A percentile compares a stretch with the other conserved stretches of the same genome.
phyloP scores from a whole-genome alignment of 2,888 invertebrate genomes.

The Julus scandinavius region DNA sequence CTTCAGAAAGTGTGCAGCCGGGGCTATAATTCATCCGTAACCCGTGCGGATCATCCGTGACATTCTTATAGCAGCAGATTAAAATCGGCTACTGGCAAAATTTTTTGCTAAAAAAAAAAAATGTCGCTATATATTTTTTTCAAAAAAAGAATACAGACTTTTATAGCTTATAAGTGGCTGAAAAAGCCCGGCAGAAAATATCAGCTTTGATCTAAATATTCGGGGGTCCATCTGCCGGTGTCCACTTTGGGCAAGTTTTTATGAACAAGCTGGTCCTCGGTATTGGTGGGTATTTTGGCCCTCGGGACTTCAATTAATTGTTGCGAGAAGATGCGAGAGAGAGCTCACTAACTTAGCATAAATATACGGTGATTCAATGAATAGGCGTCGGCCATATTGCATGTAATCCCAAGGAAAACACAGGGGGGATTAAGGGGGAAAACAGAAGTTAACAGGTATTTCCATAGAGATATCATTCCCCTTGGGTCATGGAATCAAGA shows the following conservation, averaged over 20 bases:
- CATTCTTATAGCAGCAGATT: neutral
- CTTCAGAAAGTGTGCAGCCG: conserved; percentile 25
- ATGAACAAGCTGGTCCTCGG: neutral
- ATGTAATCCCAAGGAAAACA: neutral
- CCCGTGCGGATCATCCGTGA: conserved; percentile 27
- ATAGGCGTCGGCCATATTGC: conserved; percentile 44
- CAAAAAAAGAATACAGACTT: neutral
- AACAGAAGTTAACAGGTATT: conserved; percentile 6
- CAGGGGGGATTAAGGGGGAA: neutral
- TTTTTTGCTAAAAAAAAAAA: conserved; percentile 3
- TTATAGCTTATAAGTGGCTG: conserved; percentile 21
- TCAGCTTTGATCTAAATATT: too few relatives aligned
- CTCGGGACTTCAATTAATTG: conserved; percentile 26
- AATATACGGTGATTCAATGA: conserved; percentile 33
- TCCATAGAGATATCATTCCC: conserved; percentile 37
- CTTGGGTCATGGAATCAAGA: conserved; percentile 33
- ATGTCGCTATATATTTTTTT: neutral
- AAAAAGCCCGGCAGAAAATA: too few relatives aligned
- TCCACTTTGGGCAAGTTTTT: neutral
- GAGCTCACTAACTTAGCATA: conserved; percentile 45
- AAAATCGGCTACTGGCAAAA: conserved; percentile 10
- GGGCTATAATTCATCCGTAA: conserved; percentile 2
- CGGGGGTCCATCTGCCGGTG: too few relatives aligned
- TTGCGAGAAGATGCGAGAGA: neutral
- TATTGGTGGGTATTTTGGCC: neutral